Conservation (phyloP, 2,113 vertebrate genomes). For the Pachypanchax playfairii region DNA sequence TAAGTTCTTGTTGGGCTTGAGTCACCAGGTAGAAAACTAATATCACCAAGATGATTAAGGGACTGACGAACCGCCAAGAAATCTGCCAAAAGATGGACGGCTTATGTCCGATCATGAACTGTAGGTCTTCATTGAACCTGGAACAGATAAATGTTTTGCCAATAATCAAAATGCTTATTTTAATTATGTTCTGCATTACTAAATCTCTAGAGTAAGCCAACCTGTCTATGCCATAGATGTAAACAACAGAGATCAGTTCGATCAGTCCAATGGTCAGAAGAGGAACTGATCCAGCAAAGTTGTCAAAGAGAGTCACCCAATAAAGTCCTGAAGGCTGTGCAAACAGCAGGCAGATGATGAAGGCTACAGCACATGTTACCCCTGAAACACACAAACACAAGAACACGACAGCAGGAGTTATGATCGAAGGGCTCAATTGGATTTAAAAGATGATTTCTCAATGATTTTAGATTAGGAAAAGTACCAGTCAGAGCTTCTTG, state of each 20-base stretch:
- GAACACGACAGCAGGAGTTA: too few relatives aligned
- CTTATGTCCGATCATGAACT: constrained; percentile 70
- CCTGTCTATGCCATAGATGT: constrained; percentile 88
- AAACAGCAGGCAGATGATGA: constrained; percentile 86
- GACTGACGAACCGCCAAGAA: constrained; percentile 87
- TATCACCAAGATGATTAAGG: constrained; percentile 88
- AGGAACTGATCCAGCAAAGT: constrained; percentile 90
- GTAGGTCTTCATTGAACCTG: constrained; percentile 90
- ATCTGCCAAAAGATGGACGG: constrained; percentile 93
- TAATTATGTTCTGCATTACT: too few relatives aligned
- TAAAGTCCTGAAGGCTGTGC: constrained; percentile 89
- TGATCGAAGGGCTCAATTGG: too few relatives aligned
- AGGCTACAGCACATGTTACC: constrained; percentile 79
- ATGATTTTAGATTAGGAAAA: too few relatives aligned
- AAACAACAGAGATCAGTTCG: constrained; percentile 88
- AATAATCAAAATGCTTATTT: too few relatives aligned
- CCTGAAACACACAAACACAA: constrained; percentile 82
- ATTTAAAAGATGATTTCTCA: too few relatives aligned
- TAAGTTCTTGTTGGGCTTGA: constrained; percentile 79
- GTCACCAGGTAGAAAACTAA: constrained; percentile 90
- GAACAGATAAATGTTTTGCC: too few relatives aligned
- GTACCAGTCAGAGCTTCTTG: constrained; percentile 89
- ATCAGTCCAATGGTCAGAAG: constrained; percentile 88
- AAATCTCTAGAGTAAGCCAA: too few relatives aligned
- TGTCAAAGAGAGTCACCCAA: constrained; percentile 90